These are phyloP conservation scores for Delia radicum DNA, from an alignment of 1,140 invertebrate species.

Conservation along the genomic window DNA sequence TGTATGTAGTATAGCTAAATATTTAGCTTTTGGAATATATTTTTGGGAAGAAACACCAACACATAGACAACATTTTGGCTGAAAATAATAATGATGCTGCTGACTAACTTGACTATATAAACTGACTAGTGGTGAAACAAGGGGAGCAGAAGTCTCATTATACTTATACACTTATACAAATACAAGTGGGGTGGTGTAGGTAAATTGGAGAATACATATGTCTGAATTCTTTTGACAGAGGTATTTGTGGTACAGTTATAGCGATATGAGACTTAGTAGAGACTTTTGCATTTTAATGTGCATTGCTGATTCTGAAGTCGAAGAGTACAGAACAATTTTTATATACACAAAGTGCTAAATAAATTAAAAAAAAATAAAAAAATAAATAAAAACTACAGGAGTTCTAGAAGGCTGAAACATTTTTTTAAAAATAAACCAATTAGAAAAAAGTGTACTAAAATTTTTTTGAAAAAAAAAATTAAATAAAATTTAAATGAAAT, in stretches of 20 bases:
- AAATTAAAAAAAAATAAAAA: not conserved
- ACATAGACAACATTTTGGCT: not conserved
- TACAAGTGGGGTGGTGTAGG: not conserved
- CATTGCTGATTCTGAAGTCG: constrained; percentile 54
- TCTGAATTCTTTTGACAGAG: not conserved
- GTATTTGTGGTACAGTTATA: constrained; percentile 37
- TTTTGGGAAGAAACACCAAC: not conserved
- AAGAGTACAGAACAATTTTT: constrained; percentile 40
- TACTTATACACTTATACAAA: not conserved
- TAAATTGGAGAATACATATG: not conserved
- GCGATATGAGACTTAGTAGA: constrained; percentile 42
- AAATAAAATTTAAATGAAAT: not conserved
- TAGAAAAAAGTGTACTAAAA: not conserved
- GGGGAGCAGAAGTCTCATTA: not conserved
- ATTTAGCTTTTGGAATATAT: constrained; percentile 17
- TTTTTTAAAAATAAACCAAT: too few relatives aligned
- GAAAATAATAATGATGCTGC: constrained; percentile 1
- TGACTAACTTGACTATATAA: not conserved
- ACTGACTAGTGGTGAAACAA: too few relatives aligned
- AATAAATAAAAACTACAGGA: not conserved
- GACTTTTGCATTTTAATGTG: constrained; percentile 56
- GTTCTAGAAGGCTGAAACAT: too few relatives aligned
- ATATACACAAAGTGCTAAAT: not conserved
- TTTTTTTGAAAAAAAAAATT: not conserved
- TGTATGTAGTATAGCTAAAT: not conserved